Conservation (phyloP, 2,888 invertebrate genomes). For the Operophtera brumata region DNA sequence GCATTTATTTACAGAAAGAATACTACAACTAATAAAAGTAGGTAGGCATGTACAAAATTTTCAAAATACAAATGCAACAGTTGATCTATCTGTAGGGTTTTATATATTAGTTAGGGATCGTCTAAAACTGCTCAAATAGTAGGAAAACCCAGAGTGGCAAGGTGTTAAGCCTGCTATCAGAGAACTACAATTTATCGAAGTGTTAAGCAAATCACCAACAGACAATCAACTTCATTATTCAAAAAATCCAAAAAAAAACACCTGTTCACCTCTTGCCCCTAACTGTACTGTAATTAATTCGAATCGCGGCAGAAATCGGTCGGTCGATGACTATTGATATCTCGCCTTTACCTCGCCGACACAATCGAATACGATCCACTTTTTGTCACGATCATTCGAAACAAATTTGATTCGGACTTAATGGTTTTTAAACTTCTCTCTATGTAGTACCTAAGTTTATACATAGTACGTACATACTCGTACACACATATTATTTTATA, state of each 20-base stretch:
- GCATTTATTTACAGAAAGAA: no score
- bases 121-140: no score
- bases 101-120: no score
- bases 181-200: no score
- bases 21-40: no score
- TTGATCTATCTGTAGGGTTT: no score
- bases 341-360: slow-evolving; percentile 64
- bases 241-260: slow-evolving; percentile 36
- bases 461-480: no score
- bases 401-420: slow-evolving; percentile 69
- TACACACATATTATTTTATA: no score
- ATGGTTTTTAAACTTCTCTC: slow-evolving; percentile 20
- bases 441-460: slow-evolving; percentile 7
- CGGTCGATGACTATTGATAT: slow-evolving; percentile 72
- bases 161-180: no score
- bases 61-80: no score
- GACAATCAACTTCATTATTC: slow-evolving; percentile 26
- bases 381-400: slow-evolving; percentile 67
- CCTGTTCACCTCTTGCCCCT: slow-evolving; percentile 61
- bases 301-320: slow-evolving; percentile 51
- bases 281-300: slow-evolving; percentile 70
- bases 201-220: neutral
- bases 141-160: neutral
- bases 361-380: slow-evolving; percentile 65
- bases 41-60: no score